Conservation (phyloP, 53 echinoderm and acorn worm species). For the Luidia sarsii region DNA sequence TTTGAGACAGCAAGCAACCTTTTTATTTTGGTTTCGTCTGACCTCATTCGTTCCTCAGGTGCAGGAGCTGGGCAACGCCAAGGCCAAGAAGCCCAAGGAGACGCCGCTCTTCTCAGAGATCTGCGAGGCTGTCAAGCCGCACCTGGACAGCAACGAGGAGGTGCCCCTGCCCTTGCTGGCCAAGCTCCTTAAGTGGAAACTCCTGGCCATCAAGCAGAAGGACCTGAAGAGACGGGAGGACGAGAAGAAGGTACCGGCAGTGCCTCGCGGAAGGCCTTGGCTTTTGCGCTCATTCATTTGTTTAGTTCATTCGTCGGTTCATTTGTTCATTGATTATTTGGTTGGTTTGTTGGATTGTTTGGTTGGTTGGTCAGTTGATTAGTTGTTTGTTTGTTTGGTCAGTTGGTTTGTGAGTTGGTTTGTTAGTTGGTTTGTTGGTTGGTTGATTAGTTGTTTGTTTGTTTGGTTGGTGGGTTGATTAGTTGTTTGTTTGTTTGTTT, state of each 20-base stretch:
- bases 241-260: conserved; percentile 75
- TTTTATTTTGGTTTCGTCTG: background rate
- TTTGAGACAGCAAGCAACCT: background rate
- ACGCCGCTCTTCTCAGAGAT: conserved; percentile 84
- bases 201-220: conserved; percentile 86
- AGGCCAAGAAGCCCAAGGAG: conserved; percentile 88
- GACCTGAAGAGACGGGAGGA: conserved; percentile 91
- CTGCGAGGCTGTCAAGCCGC: conserved; percentile 90
- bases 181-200: conserved; percentile 97
- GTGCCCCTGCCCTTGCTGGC: conserved; percentile 81
- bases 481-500: no score
- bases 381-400: no score
- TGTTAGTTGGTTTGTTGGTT: no score
- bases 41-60: conserved; percentile 72
- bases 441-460: no score
- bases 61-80: conserved; percentile 88
- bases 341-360: no score
- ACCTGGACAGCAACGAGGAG: conserved; percentile 83
- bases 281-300: no score
- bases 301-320: no score
- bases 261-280: background rate
- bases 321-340: no score
- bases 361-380: no score
- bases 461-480: no score
- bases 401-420: no score